Evolutionary conservation across 2,888 invertebrate genomes (phyloP).

Genomic region (Elmis aenea): DNA sequence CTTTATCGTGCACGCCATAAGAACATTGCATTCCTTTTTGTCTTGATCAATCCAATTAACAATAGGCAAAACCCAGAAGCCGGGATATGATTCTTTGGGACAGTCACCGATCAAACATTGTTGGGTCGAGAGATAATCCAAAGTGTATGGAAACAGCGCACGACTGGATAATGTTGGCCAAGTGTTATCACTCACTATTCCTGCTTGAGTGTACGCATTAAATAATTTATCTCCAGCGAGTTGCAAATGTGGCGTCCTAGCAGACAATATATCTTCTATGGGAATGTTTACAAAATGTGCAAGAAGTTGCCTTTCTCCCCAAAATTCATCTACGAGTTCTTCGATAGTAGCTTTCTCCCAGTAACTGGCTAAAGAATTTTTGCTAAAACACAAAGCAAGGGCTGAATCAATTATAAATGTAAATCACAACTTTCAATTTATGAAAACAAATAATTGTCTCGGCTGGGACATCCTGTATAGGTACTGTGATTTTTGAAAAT

Average conservation of each 20-base stretch:
- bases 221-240: constrained; percentile 55
- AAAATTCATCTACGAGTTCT: constrained; percentile 39
- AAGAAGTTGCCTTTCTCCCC: constrained; percentile 38
- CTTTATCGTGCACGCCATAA: constrained; percentile 51
- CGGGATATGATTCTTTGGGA: constrained; percentile 54
- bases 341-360: constrained; percentile 36
- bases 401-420: too few relatives aligned
- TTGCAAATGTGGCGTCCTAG: constrained; percentile 55
- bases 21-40: constrained; percentile 53
- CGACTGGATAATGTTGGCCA: constrained; percentile 53
- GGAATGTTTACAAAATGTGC: constrained; percentile 41
- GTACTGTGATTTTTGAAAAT: too few relatives aligned
- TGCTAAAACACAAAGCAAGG: constrained; percentile 2
- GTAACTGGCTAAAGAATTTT: constrained; percentile 27
- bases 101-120: constrained; percentile 55
- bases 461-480: too few relatives aligned
- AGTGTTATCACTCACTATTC: constrained; percentile 57
- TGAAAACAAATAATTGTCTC: too few relatives aligned
- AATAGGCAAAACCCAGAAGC: constrained; percentile 65
- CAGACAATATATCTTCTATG: constrained; percentile 33
- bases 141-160: constrained; percentile 64
- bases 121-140: constrained; percentile 55
- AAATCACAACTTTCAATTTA: too few relatives aligned
- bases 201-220: constrained; percentile 50
- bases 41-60: constrained; percentile 50